Conservation (phyloP, 2,888 invertebrate genomes). For the Eupeodes luniger region DNA sequence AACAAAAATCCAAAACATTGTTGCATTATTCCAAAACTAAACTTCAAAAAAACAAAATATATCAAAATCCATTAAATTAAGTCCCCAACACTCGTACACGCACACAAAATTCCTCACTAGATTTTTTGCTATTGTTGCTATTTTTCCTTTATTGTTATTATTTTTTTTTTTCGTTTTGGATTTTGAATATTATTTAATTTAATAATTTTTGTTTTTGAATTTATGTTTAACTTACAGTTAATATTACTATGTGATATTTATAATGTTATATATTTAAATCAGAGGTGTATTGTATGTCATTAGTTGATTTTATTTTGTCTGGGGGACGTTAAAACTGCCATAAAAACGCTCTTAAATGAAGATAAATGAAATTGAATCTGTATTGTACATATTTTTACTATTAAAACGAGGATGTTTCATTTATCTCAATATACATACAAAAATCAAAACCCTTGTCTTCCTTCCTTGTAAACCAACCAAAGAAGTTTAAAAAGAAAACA, state of each 20-base stretch:
- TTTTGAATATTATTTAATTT: not conserved
- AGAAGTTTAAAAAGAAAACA: slow-evolving; percentile 9
- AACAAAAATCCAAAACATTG: slow-evolving; percentile 50
- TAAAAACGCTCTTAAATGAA: slow-evolving; percentile 19
- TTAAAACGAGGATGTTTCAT: slow-evolving; percentile 8
- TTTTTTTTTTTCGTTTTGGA: slow-evolving; percentile 28
- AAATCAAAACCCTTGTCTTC: slow-evolving; percentile 3
- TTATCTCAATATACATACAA: not conserved
- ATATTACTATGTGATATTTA: slow-evolving; percentile 69
- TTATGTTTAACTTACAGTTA: slow-evolving; percentile 45
- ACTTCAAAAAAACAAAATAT: slow-evolving; percentile 15
- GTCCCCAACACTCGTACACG: slow-evolving; percentile 70
- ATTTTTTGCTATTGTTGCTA: slow-evolving; percentile 45
- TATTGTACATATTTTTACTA: slow-evolving; percentile 14
- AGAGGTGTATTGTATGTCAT: slow-evolving; percentile 14
- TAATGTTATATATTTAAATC: slow-evolving; percentile 45
- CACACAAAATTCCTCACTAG: slow-evolving; percentile 60
- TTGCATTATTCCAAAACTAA: slow-evolving; percentile 69
- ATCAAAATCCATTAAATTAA: slow-evolving; percentile 52
- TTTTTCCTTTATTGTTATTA: not conserved
- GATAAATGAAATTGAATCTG: slow-evolving; percentile 19
- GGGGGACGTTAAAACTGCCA: slow-evolving; percentile 33
- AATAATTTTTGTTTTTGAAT: not conserved
- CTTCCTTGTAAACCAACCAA: slow-evolving; percentile 37
- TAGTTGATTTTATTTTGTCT: not conserved